Evolutionary conservation across 2,113 vertebrate species (phyloP).

Genomic region (Dromas ardeola): DNA sequence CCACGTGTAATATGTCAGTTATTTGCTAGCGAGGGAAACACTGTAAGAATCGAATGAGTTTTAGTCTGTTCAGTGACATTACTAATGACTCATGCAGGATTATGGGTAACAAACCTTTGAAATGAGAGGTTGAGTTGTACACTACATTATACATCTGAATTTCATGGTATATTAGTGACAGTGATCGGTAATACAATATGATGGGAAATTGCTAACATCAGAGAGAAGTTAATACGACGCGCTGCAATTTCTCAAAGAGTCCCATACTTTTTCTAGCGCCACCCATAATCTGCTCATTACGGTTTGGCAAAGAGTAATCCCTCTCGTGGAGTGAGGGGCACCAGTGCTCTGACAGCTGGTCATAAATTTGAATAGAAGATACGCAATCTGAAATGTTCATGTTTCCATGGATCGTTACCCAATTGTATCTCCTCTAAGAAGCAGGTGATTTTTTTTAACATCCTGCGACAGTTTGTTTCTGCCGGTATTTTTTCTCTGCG

Average conservation of each 20-base stretch:
- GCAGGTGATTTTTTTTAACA: conserved; percentile 55
- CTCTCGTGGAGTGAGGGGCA: neutral
- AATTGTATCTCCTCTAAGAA: neutral
- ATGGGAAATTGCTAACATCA: conserved; percentile 48
- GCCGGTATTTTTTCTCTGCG: neutral
- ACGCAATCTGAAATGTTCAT: neutral
- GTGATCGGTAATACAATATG: conserved; percentile 46
- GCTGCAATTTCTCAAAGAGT: conserved; percentile 11
- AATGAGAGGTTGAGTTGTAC: conserved; percentile 42
- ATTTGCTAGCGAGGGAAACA: conserved; percentile 24
- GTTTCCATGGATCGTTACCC: conserved; percentile 52
- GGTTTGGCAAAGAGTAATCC: conserved; percentile 32
- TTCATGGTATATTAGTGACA: conserved; percentile 66
- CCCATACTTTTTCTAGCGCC: neutral
- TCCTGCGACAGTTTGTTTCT: conserved; percentile 2
- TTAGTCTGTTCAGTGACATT: conserved; percentile 42
- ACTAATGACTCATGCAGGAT: conserved; percentile 63
- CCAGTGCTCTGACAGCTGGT: neutral
- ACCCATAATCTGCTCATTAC: conserved; percentile 50
- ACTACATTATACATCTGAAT: conserved; percentile 54
- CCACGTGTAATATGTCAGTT: neutral
- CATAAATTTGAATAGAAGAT: conserved; percentile 36
- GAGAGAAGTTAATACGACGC: conserved; percentile 21
- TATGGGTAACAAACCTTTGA: conserved; percentile 59
- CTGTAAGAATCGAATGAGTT: conserved; percentile 23